Conservation (phyloP, 2,888 invertebrate species). For the Drosophila mulleri region DNA sequence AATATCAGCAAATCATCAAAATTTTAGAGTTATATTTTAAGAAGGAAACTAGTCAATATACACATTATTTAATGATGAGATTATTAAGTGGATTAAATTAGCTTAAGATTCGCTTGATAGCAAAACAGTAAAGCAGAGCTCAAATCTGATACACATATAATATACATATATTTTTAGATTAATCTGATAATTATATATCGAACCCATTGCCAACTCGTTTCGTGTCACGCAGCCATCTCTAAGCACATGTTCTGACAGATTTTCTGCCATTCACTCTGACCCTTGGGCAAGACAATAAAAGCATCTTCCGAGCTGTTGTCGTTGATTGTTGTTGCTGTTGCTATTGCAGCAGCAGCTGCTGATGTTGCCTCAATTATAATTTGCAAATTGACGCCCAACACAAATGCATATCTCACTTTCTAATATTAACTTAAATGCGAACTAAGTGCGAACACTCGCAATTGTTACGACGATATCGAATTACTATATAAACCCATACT, state of each 20-base stretch:
- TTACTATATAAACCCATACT: slow-evolving; percentile 22
- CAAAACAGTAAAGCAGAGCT: no score
- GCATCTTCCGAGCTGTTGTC: slow-evolving; percentile 19
- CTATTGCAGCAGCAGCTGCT: slow-evolving; percentile 15
- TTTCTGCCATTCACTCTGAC: slow-evolving; percentile 10
- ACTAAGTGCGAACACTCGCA: slow-evolving; percentile 18
- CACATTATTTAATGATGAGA: no score
- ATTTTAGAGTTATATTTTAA: no score
- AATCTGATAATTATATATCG: no score
- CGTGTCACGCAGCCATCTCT: slow-evolving; percentile 17
- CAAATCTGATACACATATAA: no score
- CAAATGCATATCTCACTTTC: slow-evolving; percentile 35
- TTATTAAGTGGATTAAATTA: no score
- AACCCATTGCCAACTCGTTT: no score
- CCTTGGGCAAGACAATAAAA: slow-evolving; percentile 32
- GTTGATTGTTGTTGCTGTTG: slow-evolving; percentile 32
- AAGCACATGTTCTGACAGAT: not conserved
- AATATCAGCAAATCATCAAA: no score
- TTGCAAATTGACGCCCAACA: slow-evolving; percentile 42
- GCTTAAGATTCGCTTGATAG: no score
- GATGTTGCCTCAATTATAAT: slow-evolving; percentile 60
- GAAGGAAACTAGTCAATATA: no score
- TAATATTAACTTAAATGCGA: slow-evolving; percentile 22
- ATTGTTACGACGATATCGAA: slow-evolving; percentile 35
- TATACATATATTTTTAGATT: no score